Conservation (phyloP, 2,888 invertebrate genomes). For the Ceramica pisi region DNA sequence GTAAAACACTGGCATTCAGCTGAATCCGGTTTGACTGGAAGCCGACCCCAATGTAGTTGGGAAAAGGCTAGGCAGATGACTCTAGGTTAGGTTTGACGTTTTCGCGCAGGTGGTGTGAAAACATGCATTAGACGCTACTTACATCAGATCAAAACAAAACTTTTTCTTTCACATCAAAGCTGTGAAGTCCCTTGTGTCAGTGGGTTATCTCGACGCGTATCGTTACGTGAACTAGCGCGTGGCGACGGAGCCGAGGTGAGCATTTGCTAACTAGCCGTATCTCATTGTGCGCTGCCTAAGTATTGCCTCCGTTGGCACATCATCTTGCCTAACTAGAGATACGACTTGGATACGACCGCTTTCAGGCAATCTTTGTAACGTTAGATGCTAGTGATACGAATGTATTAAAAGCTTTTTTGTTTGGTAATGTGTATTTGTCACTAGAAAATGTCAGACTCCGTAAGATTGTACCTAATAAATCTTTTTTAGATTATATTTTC, state of each 20-base stretch:
- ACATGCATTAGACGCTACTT: constrained; percentile 54
- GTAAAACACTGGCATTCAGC: too few relatives aligned
- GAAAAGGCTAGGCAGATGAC: too few relatives aligned
- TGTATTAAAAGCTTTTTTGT: constrained; percentile 2
- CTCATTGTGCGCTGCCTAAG: constrained; percentile 72
- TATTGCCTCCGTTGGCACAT: constrained; percentile 66
- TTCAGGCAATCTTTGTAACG: constrained; percentile 44
- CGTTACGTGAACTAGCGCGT: constrained; percentile 82
- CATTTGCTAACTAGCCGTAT: constrained; percentile 76
- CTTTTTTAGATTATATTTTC: too few relatives aligned
- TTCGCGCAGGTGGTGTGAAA: too few relatives aligned
- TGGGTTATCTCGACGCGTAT: constrained; percentile 77
- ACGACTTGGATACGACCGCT: constrained; percentile 31
- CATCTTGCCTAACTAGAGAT: constrained; percentile 70
- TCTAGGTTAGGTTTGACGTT: too few relatives aligned
- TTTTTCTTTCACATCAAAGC: constrained; percentile 63
- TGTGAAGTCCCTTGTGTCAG: constrained; percentile 65
- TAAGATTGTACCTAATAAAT: too few relatives aligned
- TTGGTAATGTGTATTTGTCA: not conserved
- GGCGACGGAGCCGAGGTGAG: constrained; percentile 69
- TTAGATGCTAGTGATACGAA: constrained; percentile 21
- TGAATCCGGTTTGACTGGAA: too few relatives aligned
- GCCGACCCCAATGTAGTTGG: too few relatives aligned
- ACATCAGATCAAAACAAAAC: constrained; percentile 47
- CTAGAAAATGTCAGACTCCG: too few relatives aligned